phyloP scores from a whole-genome alignment of 1,140 invertebrate species.

The Drosophila neocordata region DNA sequence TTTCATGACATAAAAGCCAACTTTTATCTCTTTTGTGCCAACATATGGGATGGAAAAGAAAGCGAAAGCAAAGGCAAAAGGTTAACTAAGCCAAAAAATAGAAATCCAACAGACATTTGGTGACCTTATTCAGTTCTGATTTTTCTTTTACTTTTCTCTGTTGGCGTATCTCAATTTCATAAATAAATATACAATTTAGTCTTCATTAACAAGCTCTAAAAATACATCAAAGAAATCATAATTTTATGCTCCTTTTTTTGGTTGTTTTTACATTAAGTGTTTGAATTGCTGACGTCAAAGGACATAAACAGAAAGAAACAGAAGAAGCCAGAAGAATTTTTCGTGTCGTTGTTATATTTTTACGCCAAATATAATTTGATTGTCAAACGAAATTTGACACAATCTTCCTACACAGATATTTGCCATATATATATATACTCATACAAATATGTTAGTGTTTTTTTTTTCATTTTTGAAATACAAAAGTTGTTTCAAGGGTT shows the following conservation, averaged over 20 bases:
- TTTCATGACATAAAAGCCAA: background rate
- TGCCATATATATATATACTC: background rate
- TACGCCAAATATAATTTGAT: slow-evolving; percentile 18
- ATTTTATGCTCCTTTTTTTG: background rate
- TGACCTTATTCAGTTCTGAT: background rate
- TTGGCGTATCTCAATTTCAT: slow-evolving; percentile 13
- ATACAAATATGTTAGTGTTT: background rate
- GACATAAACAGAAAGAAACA: slow-evolving; percentile 1
- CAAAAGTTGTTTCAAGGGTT: slow-evolving; percentile 2
- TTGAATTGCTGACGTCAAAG: slow-evolving; percentile 13
- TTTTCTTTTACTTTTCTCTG: background rate
- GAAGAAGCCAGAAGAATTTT: slow-evolving; percentile 14
- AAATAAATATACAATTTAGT: slow-evolving; percentile 14
- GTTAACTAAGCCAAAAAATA: background rate
- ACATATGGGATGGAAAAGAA: background rate
- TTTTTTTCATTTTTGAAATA: background rate
- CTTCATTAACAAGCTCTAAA: slow-evolving; percentile 19
- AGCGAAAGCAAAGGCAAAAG: background rate
- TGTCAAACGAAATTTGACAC: slow-evolving; percentile 15
- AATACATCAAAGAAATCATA: slow-evolving; percentile 18
- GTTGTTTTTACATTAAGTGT: slow-evolving; percentile 9
- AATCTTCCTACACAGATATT: background rate
- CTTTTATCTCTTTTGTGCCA: background rate
- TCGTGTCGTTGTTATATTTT: slow-evolving; percentile 3
- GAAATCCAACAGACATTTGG: background rate